Evolutionary conservation across 2,113 vertebrate genomes (phyloP).

Genomic region (Zingel zingel): DNA sequence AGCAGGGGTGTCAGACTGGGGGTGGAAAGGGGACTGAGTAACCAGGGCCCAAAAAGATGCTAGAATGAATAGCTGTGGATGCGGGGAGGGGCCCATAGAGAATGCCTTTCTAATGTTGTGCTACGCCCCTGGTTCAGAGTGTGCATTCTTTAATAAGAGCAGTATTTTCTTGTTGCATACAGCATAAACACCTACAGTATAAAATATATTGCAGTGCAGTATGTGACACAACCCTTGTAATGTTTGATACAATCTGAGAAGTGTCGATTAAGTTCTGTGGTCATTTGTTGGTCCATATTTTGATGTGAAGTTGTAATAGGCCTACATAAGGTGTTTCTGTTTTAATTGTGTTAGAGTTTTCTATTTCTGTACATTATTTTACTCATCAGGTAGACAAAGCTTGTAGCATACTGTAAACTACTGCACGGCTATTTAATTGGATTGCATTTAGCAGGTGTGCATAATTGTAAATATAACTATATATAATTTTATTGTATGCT

Average conservation of each 20-base stretch:
- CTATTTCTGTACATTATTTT: not conserved
- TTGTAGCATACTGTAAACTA: too few species aligned
- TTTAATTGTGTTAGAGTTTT: not conserved
- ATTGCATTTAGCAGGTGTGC: not conserved
- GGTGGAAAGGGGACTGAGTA: too few species aligned
- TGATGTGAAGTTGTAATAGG: not conserved
- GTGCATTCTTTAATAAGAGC: not conserved
- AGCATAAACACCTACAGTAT: too few species aligned
- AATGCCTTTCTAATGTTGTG: too few species aligned
- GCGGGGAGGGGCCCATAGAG: too few species aligned
- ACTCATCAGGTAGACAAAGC: too few species aligned
- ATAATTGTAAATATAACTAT: not conserved
- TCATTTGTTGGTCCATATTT: not conserved
- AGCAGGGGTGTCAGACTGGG: too few species aligned
- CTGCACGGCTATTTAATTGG: not conserved
- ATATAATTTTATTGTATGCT: not conserved
- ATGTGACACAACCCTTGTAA: not conserved
- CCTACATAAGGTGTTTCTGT: not conserved
- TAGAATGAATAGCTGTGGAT: too few species aligned
- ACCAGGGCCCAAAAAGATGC: too few species aligned
- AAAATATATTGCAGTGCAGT: not conserved
- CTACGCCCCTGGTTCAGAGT: not conserved
- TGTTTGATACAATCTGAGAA: too few species aligned
- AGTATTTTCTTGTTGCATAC: not conserved
- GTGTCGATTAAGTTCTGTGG: not conserved